Evolutionary conservation across 2,797 vertebrate species (phyloP), one percentile per base, ranked within the genome.

Genomic region (Rhinoraja longicauda): DNA sequence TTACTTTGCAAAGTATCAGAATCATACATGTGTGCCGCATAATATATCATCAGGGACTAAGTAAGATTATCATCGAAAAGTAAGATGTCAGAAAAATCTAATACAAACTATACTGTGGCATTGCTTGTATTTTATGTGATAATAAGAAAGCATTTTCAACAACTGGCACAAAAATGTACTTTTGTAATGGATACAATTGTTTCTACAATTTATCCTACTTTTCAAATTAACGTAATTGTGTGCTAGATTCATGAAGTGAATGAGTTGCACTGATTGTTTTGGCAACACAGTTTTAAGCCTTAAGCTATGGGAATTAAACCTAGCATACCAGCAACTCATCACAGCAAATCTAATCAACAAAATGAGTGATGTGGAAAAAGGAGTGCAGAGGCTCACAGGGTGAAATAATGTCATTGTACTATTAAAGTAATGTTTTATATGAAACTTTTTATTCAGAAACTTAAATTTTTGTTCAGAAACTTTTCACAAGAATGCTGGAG

Each of bases 361-460:
- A 86, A 88, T 64, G 84, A 88, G 15, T 88, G 84, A 64, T 88
- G 59, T 32, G 79, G 79, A 82, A 82, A 24, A 64, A 32, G 29
- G 29, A 32, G 15, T 64, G 29, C 84, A 82, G 79, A 57, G 45
- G 24, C 45, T 88, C 59, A 19, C 45, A 57, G 24, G 13, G 45
- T 84, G 53, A 84, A 84, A 62, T 84, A 62, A n/a, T 57, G 84
- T n/a, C 5, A 32, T 15, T 32, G 57, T 4, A 62, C 5, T 57
- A 86, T 39, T 62, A 62, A 5, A 32, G 59, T 0, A n/a, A 45
- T 62, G 29, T 86, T 86, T 86, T 29, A n/a, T n/a, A 3, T 59
- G 81, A 84, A 88, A 64, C 13, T 7, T 86, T 29, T 62, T 26
- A 45, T 62, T 32, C 82, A 86, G 26, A 86, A 62, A 62, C 45